Percentiles rank a stretch among this genome's conserved stretches.
phyloP scores from a whole-genome alignment of 2,888 invertebrate species.

The Rhorus exstirpatorius region DNA sequence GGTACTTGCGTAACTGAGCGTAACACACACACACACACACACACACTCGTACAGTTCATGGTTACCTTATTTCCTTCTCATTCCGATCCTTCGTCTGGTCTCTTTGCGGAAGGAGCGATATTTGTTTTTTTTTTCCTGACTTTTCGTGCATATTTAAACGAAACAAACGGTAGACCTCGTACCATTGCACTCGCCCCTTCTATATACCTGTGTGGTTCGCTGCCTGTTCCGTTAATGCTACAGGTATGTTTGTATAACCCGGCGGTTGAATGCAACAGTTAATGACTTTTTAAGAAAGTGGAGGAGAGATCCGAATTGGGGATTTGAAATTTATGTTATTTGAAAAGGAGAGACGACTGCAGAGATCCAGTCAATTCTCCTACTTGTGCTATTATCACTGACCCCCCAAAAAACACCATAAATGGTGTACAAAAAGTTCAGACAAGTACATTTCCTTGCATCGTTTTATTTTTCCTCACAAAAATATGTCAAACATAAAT shows the following conservation, averaged over 20 bases:
- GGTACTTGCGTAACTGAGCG: slow-evolving; percentile 61
- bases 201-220: neutral
- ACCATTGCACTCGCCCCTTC: slow-evolving; percentile 3
- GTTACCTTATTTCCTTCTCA: slow-evolving; percentile 36
- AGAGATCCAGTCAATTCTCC: too few species aligned
- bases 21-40: slow-evolving; percentile 16
- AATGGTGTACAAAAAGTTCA: too few species aligned
- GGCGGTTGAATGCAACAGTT: neutral
- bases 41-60: slow-evolving; percentile 33
- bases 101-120: slow-evolving; percentile 42
- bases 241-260: neutral
- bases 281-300: neutral
- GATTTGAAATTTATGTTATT: too few species aligned
- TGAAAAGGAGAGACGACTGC: too few species aligned
- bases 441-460: too few species aligned
- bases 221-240: neutral
- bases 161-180: slow-evolving; percentile 42
- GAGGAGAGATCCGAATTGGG: too few species aligned
- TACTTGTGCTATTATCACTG: too few species aligned
- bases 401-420: too few species aligned
- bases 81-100: slow-evolving; percentile 31
- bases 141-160: slow-evolving; percentile 26
- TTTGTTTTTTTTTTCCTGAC: slow-evolving; percentile 35
- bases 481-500: too few species aligned
- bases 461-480: too few species aligned